Evolutionary conservation across 2,797 vertebrate species (phyloP).

Genomic region (Melanotaenia pygmaea): DNA sequence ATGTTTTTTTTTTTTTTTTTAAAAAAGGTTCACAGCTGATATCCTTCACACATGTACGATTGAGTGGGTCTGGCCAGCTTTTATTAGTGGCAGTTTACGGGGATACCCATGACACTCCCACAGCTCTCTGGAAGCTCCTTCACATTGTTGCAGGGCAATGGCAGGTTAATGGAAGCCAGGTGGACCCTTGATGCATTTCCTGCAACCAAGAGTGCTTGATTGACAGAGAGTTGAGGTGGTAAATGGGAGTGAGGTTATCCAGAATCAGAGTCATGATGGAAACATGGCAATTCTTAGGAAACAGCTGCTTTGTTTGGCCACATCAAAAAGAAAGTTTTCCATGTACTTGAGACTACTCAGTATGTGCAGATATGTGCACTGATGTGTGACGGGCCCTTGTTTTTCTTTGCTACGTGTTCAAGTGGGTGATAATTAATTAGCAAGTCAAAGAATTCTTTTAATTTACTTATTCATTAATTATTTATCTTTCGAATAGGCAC

Average conservation of each 20-base stretch:
- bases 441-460: conserved; percentile 41
- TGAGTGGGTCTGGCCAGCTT: conserved; percentile 37
- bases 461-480: not conserved
- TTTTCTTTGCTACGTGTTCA: conserved; percentile 63
- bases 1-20: conserved; percentile 1
- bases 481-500: no score
- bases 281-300: conserved; percentile 61
- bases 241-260: conserved; percentile 53
- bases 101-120: conserved; percentile 61
- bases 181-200: conserved; percentile 56
- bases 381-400: conserved; percentile 58
- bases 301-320: conserved; percentile 74
- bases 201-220: conserved; percentile 58
- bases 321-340: conserved; percentile 58
- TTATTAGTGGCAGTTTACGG: conserved; percentile 65
- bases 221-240: conserved; percentile 65
- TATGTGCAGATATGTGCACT: conserved; percentile 56
- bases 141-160: conserved; percentile 69
- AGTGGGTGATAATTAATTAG: conserved; percentile 47
- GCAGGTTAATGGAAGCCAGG: conserved; percentile 79
- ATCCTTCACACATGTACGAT: conserved; percentile 52
- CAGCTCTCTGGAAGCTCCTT: conserved; percentile 62
- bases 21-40: conserved; percentile 46
- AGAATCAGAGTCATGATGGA: conserved; percentile 58
- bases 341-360: conserved; percentile 65